Evolutionary conservation across 2,888 invertebrate genomes (phyloP).

Genomic region (Spisula solida): DNA sequence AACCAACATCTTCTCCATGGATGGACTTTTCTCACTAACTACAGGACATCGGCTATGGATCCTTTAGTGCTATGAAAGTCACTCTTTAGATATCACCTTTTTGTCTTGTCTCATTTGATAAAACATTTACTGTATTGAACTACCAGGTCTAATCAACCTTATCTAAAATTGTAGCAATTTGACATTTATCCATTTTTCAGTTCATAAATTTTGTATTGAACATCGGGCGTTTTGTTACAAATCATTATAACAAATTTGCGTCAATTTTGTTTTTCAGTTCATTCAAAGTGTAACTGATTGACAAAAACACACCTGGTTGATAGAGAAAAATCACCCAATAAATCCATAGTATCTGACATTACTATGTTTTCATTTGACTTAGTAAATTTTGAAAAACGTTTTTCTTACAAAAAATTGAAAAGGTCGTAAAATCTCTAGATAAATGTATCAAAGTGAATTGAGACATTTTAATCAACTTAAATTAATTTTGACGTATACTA

Average conservation of each 20-base stretch:
- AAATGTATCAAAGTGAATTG: neutral
- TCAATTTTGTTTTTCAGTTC: neutral
- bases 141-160: too few relatives aligned
- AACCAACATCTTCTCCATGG: too few relatives aligned
- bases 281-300: neutral
- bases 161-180: too few relatives aligned
- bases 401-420: neutral
- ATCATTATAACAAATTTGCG: neutral
- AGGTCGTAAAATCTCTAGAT: neutral
- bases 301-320: neutral
- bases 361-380: neutral
- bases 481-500: neutral
- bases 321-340: neutral
- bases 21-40: too few relatives aligned
- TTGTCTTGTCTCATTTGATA: too few relatives aligned
- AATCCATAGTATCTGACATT: neutral
- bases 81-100: too few relatives aligned
- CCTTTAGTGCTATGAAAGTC: too few relatives aligned
- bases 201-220: neutral
- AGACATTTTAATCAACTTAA: constrained; percentile 3
- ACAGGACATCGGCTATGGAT: too few relatives aligned
- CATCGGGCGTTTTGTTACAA: neutral
- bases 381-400: neutral
- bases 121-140: too few relatives aligned
- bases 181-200: neutral